Base-by-base conservation (phyloP, 2,888 invertebrate genomes). In the Cephalotes varians region DNA sequence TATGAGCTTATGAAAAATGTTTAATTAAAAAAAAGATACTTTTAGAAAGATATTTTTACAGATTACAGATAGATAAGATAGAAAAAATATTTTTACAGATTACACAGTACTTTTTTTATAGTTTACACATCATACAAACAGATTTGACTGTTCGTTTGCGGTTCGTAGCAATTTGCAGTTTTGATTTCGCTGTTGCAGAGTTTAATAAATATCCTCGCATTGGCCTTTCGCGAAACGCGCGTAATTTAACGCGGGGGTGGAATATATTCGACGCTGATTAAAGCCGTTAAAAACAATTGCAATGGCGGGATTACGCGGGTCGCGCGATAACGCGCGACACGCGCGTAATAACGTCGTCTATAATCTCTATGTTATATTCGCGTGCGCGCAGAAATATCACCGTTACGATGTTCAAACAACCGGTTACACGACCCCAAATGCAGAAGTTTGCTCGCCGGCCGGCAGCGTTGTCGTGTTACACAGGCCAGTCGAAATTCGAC, bases 341-440 rank as follows among this genome's bases (percentile, higher is more conserved):
- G 69, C 51, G 69, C 44, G 56, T 69, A 79, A 79, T 79, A 79
- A 47, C 71, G 7, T 56, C 77, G 77, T 79, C 71, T 56, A 79
- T 79, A 79, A 79, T 79, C 77, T 79, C 77, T 77, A 71, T 71
- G 71, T 79, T 79, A 71, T 79, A 71, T 79, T 79, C 77, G 77
- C 71, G 44, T 69, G 56, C 31, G 54, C 21, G 77, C 56, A 79
- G 71, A 79, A 79, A 69, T 79, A 79, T 79, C 71, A 79, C 56
- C 77, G 71, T 79, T 79, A 79, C 77, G 56, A 79, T 56, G 56
- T 21, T 56, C 71, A 79, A 77, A 79, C 71, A 79, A 69, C 34
- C 44, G 34, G 71, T 79, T 79, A 79, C 71, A 34, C 71, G 71
- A 79, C 12, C 71, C 60, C 21, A 5, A n/a, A 5, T 18, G 40